Base-by-base conservation (phyloP, 92 coral and sea anemone genomes). In the Bergia sp. region DNA sequence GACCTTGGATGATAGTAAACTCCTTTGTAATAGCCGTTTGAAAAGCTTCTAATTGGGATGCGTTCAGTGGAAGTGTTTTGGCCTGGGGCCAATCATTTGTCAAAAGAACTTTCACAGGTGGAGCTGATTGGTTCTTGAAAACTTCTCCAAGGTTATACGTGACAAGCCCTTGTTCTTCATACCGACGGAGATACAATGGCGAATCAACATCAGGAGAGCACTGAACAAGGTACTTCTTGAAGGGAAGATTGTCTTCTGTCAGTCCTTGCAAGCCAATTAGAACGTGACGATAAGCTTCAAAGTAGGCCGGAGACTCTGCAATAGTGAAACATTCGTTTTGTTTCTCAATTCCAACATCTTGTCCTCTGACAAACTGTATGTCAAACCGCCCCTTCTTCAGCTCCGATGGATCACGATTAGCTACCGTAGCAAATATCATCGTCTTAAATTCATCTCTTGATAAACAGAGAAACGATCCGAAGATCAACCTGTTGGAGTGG, bases 1-100 rank as follows among this genome's bases (percentile, higher is more conserved):
- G 98, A 11, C 98, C 98, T 79, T 95, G 98, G 85, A 95, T 95
- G 45, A 95, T 93, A 37, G 93, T 90, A 74, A 95, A 93, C 87
- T 95, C 98, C 23, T 93, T 89, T 37, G 98, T 92, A 3, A 95
- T 45, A 3, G 98, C 98, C 0, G 96, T 92, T 92, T 79, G 91
- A 15, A 95, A 81, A 12, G 98, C 98, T 57, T 92, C 93, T 21
- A 89, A 75, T 79, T 95, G 98, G 0, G 98, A 95, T 10, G 42
- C 72, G 79, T 95, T 95, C 12, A 95, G 89, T 5, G 92, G 89
- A 42, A 95, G 87, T 11, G 58, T 39, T 47, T 83, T 80, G 16
- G 83, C 90, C 3, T 92, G 61, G 16, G 98, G 98, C 98, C 98
- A 95, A 4, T 71, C 92, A 7, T 57, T 55, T 49, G 45, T 81